Evolutionary conservation across 92 coral and sea anemone genomes (phyloP), one percentile per base, ranked within the genome.

Genomic region (Phenganax marumi): DNA sequence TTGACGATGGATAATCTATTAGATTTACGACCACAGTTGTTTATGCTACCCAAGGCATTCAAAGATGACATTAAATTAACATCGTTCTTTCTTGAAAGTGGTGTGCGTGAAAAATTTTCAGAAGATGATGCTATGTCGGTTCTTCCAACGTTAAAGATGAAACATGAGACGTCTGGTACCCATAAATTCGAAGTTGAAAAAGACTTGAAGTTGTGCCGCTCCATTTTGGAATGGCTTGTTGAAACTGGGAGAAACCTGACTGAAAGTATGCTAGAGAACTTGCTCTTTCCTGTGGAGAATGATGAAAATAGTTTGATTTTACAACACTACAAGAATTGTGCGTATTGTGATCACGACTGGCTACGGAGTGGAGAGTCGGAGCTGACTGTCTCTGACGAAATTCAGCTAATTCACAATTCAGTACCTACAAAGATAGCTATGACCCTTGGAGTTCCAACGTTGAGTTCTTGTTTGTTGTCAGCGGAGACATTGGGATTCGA

Each of bases 321-420:
- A 14, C 79, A 90, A 56, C 93, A 86, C 47, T 87, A 88, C 56
- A 58, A 79, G 55, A 86, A 88, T 22, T 92, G 93, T 25, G 89
- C 89, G 65, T 92, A 75, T 81, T 93, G 93, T 69, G 97, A 93
- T 57, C 69, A 90, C 1, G 92, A 88, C 65, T 91, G 97, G 92
- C 86, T 92, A 22, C 84, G 89, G 50, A 77, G 69, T 66, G 89
- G 92, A 14, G 77, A 75, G 39, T 63, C 75, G 16, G 89, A 90
- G 58, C 74, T 74, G 58, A 82, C 75, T 51, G 81, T 88, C 57
- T 16, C 57, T 43, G 87, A 70, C 24, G 86, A 77, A 47, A 60
- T 89, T 39, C 70, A 78, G 11, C 49, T 93, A 6, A 86, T 92
- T 50, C 97, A 93, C 61, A 91, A 92, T 54, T 90, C 93, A 82